Evolutionary conservation across 2,113 vertebrate genomes (phyloP).

Genomic region (Origma solitaria): DNA sequence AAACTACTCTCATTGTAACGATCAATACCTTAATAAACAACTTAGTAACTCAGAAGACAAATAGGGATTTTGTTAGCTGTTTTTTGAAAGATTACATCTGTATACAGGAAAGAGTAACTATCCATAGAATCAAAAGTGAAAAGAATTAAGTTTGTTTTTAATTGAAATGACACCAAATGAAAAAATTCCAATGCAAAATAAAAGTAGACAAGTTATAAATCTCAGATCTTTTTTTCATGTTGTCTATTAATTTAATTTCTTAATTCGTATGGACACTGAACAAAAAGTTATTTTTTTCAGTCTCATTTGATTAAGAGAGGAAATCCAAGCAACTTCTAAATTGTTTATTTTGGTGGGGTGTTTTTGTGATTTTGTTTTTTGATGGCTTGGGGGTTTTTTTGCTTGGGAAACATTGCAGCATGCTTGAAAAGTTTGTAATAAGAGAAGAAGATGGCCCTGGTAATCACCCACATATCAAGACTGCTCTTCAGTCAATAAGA

Average conservation of each 20-base stretch:
- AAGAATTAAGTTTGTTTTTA: neutral
- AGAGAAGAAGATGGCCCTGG: neutral
- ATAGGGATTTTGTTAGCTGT: neutral
- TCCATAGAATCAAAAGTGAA: neutral
- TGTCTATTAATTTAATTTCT: neutral
- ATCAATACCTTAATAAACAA: neutral
- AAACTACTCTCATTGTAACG: neutral
- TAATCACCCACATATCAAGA: neutral
- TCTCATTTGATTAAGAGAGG: neutral
- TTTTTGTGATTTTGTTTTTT: neutral
- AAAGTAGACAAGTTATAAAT: neutral
- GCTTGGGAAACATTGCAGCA: neutral
- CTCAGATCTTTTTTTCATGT: neutral
- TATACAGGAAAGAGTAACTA: neutral
- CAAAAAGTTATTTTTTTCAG: neutral
- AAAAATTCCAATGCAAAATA: neutral
- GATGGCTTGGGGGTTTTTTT: neutral
- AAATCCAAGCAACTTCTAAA: neutral
- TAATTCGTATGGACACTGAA: neutral
- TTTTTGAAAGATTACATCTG: neutral
- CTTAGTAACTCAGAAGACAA: neutral
- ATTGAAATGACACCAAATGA: neutral
- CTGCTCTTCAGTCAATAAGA: neutral
- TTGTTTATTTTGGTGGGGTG: rapidly evolving
- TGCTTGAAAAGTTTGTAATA: neutral